Evolutionary conservation across 1,140 invertebrate species (phyloP).

Genomic region (Drosophila sp.): DNA sequence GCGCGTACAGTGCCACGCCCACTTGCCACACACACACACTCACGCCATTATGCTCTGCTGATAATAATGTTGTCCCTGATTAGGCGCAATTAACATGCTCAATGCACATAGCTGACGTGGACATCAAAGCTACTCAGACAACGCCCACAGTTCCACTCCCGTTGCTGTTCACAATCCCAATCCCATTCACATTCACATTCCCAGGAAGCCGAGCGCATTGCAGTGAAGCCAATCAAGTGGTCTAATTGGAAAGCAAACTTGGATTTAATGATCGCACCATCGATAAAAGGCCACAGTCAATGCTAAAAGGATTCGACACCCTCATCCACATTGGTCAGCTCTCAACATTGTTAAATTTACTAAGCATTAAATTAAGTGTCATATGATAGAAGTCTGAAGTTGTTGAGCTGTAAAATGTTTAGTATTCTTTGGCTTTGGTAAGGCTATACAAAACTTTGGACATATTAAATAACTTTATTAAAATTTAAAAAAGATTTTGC

Average conservation of each 20-base stretch:
- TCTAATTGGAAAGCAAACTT: conserved; percentile 81
- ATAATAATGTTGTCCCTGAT: conserved; percentile 59
- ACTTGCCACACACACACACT: not conserved
- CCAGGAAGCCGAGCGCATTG: conserved; percentile 25
- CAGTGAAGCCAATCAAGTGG: conserved; percentile 74
- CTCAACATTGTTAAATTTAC: conserved; percentile 2
- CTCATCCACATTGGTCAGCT: not conserved
- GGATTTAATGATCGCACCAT: conserved; percentile 74
- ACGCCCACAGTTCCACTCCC: conserved; percentile 23
- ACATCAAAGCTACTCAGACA: conserved; percentile 40
- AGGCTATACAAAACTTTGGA: no score
- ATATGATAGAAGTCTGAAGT: no score
- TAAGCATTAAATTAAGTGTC: not conserved
- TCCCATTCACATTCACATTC: not conserved
- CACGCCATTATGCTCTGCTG: conserved; percentile 8
- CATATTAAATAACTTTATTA: no score
- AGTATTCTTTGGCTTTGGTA: no score
- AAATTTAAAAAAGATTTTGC: no score
- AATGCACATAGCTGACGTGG: conserved; percentile 60
- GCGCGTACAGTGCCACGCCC: conserved; percentile 55
- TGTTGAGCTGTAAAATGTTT: no score
- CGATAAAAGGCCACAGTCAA: conserved; percentile 48
- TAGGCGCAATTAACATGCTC: conserved; percentile 77
- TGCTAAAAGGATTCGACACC: conserved; percentile 33
- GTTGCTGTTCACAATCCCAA: not conserved